phyloP scores from a whole-genome alignment of 2,888 invertebrate genomes.

The Byasa hedistus region DNA sequence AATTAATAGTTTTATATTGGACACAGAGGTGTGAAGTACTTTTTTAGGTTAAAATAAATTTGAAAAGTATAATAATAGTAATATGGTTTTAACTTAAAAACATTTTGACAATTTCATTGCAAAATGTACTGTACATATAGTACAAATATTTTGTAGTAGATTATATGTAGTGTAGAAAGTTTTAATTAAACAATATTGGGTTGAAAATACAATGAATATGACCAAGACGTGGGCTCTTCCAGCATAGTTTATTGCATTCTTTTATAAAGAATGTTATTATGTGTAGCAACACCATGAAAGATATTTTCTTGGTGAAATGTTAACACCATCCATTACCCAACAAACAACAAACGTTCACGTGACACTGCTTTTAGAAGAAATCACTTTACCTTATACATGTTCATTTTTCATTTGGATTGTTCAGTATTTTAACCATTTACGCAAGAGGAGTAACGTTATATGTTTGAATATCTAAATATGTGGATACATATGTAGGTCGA shows the following conservation, averaged over 20 bases:
- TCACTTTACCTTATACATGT: not conserved
- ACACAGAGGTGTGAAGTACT: no score
- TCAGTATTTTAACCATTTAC: not conserved
- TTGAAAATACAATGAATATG: slow-evolving; percentile 38
- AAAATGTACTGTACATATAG: no score
- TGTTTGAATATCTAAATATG: no score
- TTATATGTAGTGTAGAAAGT: not conserved
- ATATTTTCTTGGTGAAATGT: not conserved
- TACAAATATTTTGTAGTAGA: no score
- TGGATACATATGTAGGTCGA: no score
- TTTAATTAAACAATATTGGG: not conserved
- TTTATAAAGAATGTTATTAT: not conserved
- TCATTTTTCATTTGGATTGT: slow-evolving; percentile 9
- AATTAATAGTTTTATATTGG: not conserved
- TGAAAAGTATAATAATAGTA: not conserved
- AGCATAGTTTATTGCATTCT: slow-evolving; percentile 39
- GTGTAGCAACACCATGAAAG: not conserved
- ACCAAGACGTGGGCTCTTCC: slow-evolving; percentile 53
- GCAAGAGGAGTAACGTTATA: not conserved
- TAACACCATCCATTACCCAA: slow-evolving; percentile 8
- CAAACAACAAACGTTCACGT: not conserved
- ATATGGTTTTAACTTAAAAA: not conserved
- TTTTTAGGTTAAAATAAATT: no score
- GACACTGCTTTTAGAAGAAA: slow-evolving; percentile 4
- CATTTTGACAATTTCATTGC: no score